Percentiles rank a stretch among this genome's conserved stretches.
Evolutionary conservation across 2,888 invertebrate species (phyloP).

Genomic region (Drosophila differens): DNA sequence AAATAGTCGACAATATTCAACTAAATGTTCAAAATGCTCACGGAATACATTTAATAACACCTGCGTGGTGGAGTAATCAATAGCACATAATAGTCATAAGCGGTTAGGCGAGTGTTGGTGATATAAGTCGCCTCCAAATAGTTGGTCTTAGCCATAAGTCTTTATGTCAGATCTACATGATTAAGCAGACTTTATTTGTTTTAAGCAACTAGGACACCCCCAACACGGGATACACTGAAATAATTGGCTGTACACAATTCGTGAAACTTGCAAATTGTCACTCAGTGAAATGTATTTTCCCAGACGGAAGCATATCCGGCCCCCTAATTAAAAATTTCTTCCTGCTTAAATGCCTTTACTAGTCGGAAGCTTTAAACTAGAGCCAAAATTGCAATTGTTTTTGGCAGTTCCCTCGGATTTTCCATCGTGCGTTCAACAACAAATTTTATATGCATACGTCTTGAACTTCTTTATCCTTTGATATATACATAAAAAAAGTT

Average conservation of each 20-base stretch:
- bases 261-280: background rate
- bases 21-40: conserved; percentile 53
- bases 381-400: background rate
- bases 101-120: background rate
- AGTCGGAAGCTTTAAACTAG: background rate
- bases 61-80: conserved; percentile 31
- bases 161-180: background rate
- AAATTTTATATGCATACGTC: background rate
- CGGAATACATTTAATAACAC: conserved; percentile 39
- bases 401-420: background rate
- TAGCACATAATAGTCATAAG: conserved; percentile 10
- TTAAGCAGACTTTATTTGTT: background rate
- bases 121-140: background rate
- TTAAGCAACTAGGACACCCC: background rate
- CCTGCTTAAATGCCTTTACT: background rate
- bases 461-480: background rate
- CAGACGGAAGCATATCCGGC: background rate
- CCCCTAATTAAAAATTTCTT: background rate
- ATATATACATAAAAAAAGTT: background rate
- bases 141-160: background rate
- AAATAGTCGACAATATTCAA: conserved; percentile 32
- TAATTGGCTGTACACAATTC: background rate
- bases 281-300: background rate
- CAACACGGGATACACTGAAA: background rate
- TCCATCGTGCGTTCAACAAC: background rate